phyloP scores from a whole-genome alignment of 2,888 invertebrate species.

The Teinopalpus imperialis region DNA sequence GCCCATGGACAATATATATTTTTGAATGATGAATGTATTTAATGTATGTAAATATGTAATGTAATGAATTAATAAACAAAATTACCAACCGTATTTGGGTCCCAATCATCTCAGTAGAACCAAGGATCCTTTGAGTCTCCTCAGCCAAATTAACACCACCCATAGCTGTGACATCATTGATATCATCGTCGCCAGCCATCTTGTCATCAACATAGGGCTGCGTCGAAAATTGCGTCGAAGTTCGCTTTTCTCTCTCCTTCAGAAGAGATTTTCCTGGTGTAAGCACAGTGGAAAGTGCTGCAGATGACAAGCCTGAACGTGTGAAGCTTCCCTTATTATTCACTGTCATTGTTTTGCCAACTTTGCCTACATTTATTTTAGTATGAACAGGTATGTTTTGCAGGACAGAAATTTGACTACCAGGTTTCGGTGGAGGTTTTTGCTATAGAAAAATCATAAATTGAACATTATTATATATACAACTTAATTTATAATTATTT shows the following conservation, averaged over 20 bases:
- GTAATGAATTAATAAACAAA: too few relatives aligned
- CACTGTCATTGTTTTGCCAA: slow-evolving; percentile 75
- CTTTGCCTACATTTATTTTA: slow-evolving; percentile 63
- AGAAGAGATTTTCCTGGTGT: slow-evolving; percentile 83
- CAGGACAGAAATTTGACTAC: slow-evolving; percentile 61
- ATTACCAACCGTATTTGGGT: slow-evolving; percentile 85
- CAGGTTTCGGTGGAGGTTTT: slow-evolving; percentile 52
- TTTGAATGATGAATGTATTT: too few relatives aligned
- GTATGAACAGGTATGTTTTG: slow-evolving; percentile 71
- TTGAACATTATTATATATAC: slow-evolving; percentile 1
- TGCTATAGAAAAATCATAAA: slow-evolving; percentile 35
- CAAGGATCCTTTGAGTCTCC: slow-evolving; percentile 96
- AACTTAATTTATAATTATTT: too few relatives aligned
- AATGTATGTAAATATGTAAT: too few relatives aligned
- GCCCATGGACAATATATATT: too few relatives aligned
- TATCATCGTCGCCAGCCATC: slow-evolving; percentile 94
- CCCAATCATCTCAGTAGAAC: slow-evolving; percentile 93
- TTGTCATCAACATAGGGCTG: slow-evolving; percentile 71
- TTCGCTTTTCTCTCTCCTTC: slow-evolving; percentile 90
- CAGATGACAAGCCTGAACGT: slow-evolving; percentile 48
- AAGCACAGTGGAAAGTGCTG: slow-evolving; percentile 59
- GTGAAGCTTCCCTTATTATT: slow-evolving; percentile 59
- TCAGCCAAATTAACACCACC: slow-evolving; percentile 98
- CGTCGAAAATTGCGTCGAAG: slow-evolving; percentile 51
- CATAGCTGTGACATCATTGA: slow-evolving; percentile 99